phyloP scores from a whole-genome alignment of 2,113 vertebrate species.

The Apistogramma diplotaenia region DNA sequence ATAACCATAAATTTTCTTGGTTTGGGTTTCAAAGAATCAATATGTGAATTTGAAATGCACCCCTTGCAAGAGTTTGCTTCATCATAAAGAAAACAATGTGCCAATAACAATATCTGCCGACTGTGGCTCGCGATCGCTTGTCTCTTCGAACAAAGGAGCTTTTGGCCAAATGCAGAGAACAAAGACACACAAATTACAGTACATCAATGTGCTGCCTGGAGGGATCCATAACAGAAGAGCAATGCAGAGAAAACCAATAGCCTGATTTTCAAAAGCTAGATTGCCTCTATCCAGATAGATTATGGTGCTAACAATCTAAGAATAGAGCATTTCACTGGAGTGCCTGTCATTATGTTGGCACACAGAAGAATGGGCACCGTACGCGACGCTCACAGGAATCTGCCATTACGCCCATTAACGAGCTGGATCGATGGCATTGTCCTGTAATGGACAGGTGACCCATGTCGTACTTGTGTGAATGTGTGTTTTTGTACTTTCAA shows the following conservation, averaged over 20 bases:
- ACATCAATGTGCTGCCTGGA: conserved; percentile 40
- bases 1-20: conserved; percentile 11
- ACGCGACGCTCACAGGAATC: conserved; percentile 20
- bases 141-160: conserved; percentile 9
- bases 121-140: neutral
- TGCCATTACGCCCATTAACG: conserved; percentile 41
- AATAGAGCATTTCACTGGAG: conserved; percentile 23
- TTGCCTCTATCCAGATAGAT: conserved; percentile 25
- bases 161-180: conserved; percentile 32
- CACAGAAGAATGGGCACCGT: conserved; percentile 24
- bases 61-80: conserved; percentile 14
- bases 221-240: conserved; percentile 39
- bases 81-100: conserved; percentile 35
- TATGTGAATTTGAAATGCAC: conserved; percentile 26
- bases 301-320: conserved; percentile 31
- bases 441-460: conserved; percentile 58
- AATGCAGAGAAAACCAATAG: conserved; percentile 47
- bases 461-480: neutral
- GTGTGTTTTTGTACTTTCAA: neutral
- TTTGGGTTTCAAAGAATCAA: conserved; percentile 31
- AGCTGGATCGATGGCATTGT: conserved; percentile 50
- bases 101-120: conserved; percentile 30
- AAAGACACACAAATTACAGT: conserved; percentile 41
- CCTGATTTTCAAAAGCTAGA: conserved; percentile 25
- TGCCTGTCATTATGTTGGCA: conserved; percentile 31